Percentiles rank a stretch among this genome's conserved stretches.
Evolutionary conservation across 2,888 invertebrate species (phyloP).

Genomic region (Drosophila ezoana): DNA sequence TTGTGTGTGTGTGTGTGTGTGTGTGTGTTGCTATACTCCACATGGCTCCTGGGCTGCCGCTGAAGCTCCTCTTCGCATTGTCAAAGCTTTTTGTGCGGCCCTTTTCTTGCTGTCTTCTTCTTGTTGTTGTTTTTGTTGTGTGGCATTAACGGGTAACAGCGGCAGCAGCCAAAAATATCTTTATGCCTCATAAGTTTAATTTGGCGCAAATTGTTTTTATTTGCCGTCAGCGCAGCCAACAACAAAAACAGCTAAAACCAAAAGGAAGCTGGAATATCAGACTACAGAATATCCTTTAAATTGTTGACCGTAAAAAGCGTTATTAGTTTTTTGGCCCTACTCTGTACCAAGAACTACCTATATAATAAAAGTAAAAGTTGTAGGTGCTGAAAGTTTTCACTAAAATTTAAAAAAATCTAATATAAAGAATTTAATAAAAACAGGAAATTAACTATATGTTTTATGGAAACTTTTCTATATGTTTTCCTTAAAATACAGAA

Average conservation of each 20-base stretch:
- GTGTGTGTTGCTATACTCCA: constrained; percentile 35
- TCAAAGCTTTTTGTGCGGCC: constrained; percentile 66
- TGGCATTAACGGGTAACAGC: constrained; percentile 68
- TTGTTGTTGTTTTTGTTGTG: constrained; percentile 43
- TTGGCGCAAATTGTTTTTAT: constrained; percentile 81
- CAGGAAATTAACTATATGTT: too few relatives aligned
- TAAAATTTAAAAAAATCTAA: too few relatives aligned
- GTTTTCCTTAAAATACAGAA: too few relatives aligned
- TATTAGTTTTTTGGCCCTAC: too few relatives aligned
- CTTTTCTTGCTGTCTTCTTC: constrained; percentile 27
- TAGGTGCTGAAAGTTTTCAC: too few relatives aligned
- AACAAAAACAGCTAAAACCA: constrained; percentile 55
- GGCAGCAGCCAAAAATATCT: constrained; percentile 76
- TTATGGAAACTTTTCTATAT: too few relatives aligned
- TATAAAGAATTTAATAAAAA: too few relatives aligned
- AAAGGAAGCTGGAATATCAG: constrained; percentile 5
- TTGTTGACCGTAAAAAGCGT: background rate
- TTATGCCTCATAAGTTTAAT: constrained; percentile 82
- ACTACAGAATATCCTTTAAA: constrained; percentile 30
- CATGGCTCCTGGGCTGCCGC: constrained; percentile 68
- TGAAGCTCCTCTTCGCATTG: constrained; percentile 57
- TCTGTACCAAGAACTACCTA: too few relatives aligned
- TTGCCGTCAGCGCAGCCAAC: constrained; percentile 68
- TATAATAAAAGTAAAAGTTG: too few relatives aligned
- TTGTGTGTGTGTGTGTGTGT: constrained; percentile 44